These are phyloP conservation scores for Ciconia nigra DNA, from an alignment of 2,797 vertebrate genomes.

Conservation along the genomic window DNA sequence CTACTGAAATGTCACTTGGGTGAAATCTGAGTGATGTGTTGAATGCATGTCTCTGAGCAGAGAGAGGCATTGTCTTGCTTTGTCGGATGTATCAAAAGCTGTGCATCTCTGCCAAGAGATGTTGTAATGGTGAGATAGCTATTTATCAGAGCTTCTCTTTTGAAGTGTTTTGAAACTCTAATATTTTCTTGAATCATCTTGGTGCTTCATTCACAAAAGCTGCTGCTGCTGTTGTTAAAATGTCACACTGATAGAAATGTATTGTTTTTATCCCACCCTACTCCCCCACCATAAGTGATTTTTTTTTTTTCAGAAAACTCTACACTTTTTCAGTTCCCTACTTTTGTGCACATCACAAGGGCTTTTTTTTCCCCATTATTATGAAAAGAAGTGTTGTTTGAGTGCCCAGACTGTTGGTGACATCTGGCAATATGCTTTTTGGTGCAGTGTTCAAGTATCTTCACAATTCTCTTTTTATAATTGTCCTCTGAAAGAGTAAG, in stretches of 20 bases:
- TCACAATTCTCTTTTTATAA: not conserved
- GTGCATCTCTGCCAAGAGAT: not conserved
- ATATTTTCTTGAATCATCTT: not conserved
- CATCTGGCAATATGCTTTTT: constrained; percentile 4
- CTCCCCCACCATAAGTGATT: not conserved
- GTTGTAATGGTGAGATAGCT: not conserved
- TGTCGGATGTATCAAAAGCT: accelerated
- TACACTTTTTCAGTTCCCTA: not conserved
- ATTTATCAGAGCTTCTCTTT: not conserved
- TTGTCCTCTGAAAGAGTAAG: not conserved
- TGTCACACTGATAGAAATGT: not conserved
- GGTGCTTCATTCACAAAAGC: not conserved
- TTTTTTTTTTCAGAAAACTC: not conserved
- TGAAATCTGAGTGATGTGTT: not conserved
- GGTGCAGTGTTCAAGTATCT: not conserved
- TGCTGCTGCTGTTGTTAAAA: not conserved
- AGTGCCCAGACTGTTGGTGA: not conserved
- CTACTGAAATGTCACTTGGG: not conserved
- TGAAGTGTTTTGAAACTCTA: not conserved
- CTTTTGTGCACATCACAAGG: not conserved
- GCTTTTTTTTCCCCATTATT: not conserved
- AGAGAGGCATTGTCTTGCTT: not conserved
- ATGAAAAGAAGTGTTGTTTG: constrained; percentile 20
- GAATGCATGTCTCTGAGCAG: not conserved
- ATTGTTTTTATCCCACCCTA: not conserved